A percentile compares a stretch with the other conserved stretches of the same genome.
Evolutionary conservation across 2,888 invertebrate genomes (phyloP).

Genomic region (Cremastobaeus sp.): DNA sequence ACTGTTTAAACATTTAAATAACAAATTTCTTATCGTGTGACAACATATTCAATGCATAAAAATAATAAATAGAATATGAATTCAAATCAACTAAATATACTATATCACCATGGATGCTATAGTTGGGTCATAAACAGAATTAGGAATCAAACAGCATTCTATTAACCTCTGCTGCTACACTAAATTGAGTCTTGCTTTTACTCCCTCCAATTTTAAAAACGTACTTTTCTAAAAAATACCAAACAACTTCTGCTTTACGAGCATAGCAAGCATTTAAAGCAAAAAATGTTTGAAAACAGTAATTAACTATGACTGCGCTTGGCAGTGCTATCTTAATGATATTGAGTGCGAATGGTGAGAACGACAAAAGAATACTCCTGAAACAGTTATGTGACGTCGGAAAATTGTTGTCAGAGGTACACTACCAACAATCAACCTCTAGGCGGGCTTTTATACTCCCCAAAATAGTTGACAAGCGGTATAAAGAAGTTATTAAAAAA

Average conservation of each 20-base stretch:
- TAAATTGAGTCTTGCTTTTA: neutral
- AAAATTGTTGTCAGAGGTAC: constrained; percentile 11
- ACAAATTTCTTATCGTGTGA: too few species aligned
- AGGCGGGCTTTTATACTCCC: constrained; percentile 20
- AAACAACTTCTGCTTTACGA: too few species aligned
- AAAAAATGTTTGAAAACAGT: too few species aligned
- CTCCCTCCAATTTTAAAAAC: neutral
- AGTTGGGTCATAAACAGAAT: neutral
- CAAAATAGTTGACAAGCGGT: constrained; percentile 4
- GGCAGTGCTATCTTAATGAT: constrained; percentile 7
- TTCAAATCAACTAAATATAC: too few species aligned
- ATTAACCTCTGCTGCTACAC: neutral
- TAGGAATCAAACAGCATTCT: neutral
- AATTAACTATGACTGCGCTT: too few species aligned
- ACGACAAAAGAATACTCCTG: neutral
- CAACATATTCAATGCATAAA: too few species aligned
- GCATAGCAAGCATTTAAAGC: too few species aligned
- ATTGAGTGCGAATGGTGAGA: neutral
- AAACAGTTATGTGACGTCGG: constrained; percentile 14
- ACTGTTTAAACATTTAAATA: too few species aligned
- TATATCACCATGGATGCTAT: too few species aligned
- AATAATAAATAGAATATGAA: too few species aligned
- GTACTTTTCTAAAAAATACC: too few species aligned
- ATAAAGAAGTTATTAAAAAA: constrained; percentile 9
- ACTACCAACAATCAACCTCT: constrained; percentile 17